These are phyloP conservation scores for Agelas oroides DNA, from an alignment of 37 sponge, comb jelly and placozoan species.

Conservation along the genomic window DNA sequence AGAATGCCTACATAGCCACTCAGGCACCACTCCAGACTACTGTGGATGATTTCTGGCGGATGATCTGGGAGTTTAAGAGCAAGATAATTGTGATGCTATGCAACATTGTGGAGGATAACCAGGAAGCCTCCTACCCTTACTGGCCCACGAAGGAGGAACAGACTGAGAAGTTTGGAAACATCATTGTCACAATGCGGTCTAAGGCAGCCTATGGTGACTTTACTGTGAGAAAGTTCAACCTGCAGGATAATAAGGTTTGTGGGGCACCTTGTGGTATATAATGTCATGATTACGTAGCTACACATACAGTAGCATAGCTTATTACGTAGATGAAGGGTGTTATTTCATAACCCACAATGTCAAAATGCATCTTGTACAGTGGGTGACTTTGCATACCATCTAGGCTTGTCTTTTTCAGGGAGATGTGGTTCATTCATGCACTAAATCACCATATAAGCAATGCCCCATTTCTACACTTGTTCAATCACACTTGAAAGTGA, in stretches of 20 bases:
- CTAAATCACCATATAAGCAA: too few species aligned
- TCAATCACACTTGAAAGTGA: too few species aligned
- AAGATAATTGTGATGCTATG: constrained; percentile 54
- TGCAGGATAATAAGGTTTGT: constrained; percentile 52
- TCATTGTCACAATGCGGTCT: constrained; percentile 67
- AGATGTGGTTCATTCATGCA: too few species aligned
- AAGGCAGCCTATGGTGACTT: constrained; percentile 12
- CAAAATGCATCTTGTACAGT: too few species aligned
- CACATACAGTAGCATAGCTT: too few species aligned
- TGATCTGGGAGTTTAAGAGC: constrained; percentile 70
- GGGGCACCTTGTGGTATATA: too few species aligned
- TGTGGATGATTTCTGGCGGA: constrained; percentile 59
- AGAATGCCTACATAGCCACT: constrained; percentile 75
- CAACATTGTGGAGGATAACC: constrained; percentile 37
- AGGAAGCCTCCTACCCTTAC: constrained; percentile 50
- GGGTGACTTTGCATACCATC: too few species aligned
- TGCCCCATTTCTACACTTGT: too few species aligned
- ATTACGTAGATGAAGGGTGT: too few species aligned
- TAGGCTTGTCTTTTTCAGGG: too few species aligned
- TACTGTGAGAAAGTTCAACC: constrained; percentile 21
- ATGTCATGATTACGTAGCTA: too few species aligned
- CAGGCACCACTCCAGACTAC: constrained; percentile 70
- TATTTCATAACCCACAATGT: too few species aligned
- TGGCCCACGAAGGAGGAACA: constrained; percentile 61
- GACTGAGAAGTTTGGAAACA: constrained; percentile 50